Evolutionary conservation across 2,888 invertebrate species (phyloP).

Genomic region (Diaprepes abbreviatus): DNA sequence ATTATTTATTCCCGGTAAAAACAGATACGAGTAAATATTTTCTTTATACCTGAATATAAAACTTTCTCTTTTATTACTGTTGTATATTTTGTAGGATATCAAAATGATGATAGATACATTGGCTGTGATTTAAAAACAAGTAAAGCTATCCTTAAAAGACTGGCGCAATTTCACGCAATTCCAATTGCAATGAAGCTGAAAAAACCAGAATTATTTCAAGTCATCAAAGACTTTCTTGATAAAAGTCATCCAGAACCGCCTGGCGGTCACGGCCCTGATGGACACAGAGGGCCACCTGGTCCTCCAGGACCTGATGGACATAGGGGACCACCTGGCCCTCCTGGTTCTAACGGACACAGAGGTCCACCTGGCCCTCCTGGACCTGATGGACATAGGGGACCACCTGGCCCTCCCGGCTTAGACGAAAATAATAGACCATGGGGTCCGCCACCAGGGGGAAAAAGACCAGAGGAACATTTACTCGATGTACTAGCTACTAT

Average conservation of each 20-base stretch:
- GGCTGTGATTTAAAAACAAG: constrained; percentile 38
- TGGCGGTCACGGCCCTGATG: neutral
- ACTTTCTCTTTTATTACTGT: too few species aligned
- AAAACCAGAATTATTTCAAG: constrained; percentile 26
- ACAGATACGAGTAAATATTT: too few species aligned
- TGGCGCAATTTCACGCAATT: constrained; percentile 37
- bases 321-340: neutral
- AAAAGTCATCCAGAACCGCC: neutral
- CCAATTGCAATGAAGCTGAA: constrained; percentile 37
- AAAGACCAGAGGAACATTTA: neutral
- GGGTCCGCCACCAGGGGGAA: neutral
- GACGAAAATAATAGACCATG: neutral
- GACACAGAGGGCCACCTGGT: neutral
- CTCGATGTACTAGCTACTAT: neutral
- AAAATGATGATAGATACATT: constrained; percentile 26
- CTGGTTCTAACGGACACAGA: too few species aligned
- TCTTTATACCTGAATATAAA: too few species aligned
- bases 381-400: neutral
- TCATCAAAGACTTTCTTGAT: constrained; percentile 2
- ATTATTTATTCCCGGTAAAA: too few species aligned
- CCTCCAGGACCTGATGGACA: neutral
- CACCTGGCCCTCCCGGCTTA: neutral
- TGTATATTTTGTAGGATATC: too few species aligned
- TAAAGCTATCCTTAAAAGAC: constrained; percentile 30
- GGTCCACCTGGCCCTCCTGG: neutral